Evolutionary conservation across 2,113 vertebrate genomes (phyloP), one percentile per base, ranked within the genome.

Genomic region (Perca schrenkii): DNA sequence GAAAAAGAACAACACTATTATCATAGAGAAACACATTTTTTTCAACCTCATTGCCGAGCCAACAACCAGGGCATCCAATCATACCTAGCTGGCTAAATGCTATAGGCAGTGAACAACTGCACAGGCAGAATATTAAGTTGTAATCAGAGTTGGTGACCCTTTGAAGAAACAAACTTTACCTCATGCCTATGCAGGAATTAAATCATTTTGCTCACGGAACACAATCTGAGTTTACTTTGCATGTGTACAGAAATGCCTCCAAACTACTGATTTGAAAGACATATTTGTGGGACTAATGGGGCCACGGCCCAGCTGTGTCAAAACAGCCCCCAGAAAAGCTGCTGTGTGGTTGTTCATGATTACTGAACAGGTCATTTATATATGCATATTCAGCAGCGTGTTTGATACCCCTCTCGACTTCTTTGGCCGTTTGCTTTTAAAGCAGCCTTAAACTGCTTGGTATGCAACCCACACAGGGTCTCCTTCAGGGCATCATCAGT

Each of bases 401-500:
- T 94, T 90, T 90, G 88, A 90, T 93, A 86, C 88, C 85, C 83
- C 86, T 79, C 87, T 88, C 83, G 57, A 91, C 90, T 89, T 86
- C 86, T 89, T 74, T 84, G 79, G 88, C 82, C 83, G 75, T 81
- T 73, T 75, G 80, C 91, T 91, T 93, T 91, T 86, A 88, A 92
- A 90, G 86, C 86, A 88, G 86, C 78, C 74, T 83, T 68, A 62
- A 57, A 60, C 89, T 91, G 79, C 87, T 94, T 91, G 84, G 90
- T 94, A 94, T 93, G 93, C 90, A 89, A 78, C 86, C 87, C 92
- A 91, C 85, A 91, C 91, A 88, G 71, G 69, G 79, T 87, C 85
- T 91, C 87, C 94, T 94, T 89, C 88, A 89, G 94, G 90, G 94
- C 88, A 94, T 95, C 91, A 94, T 94, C 92, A 95, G 90, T 80